Evolutionary conservation across 2,113 vertebrate species (phyloP).

Genomic region (Elaphurus davidianus): DNA sequence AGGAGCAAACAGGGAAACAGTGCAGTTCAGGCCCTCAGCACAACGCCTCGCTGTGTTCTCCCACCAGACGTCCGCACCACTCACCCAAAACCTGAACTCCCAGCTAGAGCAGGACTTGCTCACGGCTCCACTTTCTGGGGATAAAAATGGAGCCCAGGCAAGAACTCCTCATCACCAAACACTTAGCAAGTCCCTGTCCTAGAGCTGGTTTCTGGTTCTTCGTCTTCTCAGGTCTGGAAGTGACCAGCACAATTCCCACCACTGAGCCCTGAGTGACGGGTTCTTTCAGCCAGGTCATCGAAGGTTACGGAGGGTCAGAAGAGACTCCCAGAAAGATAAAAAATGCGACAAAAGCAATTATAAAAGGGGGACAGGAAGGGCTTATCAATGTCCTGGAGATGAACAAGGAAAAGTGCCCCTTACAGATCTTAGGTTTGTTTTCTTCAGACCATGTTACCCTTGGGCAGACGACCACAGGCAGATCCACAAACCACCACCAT

Average conservation of each 20-base stretch:
- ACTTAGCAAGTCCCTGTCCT: background rate
- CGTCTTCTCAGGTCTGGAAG: background rate
- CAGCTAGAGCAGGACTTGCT: background rate
- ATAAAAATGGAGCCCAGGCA: background rate
- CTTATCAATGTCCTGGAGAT: background rate
- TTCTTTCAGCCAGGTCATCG: background rate
- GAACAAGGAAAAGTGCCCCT: background rate
- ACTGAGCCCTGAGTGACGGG: background rate
- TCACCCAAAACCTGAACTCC: background rate
- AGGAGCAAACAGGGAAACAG: background rate
- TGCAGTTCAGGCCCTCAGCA: accelerated
- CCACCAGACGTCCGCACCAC: background rate
- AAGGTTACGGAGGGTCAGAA: background rate
- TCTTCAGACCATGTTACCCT: background rate
- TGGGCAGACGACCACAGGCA: background rate
- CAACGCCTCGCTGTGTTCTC: background rate
- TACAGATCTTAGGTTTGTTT: background rate
- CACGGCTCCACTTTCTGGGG: background rate
- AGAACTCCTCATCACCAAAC: background rate
- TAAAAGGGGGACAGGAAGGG: background rate
- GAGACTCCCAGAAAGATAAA: background rate
- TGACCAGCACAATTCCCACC: background rate
- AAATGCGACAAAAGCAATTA: background rate
- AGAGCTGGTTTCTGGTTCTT: background rate
- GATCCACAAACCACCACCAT: background rate